A percentile compares a stretch with the other conserved stretches of the same genome.
These are phyloP conservation scores for Prolemur simus DNA, from an alignment of 2,113 vertebrate species.

Conservation along the genomic window DNA sequence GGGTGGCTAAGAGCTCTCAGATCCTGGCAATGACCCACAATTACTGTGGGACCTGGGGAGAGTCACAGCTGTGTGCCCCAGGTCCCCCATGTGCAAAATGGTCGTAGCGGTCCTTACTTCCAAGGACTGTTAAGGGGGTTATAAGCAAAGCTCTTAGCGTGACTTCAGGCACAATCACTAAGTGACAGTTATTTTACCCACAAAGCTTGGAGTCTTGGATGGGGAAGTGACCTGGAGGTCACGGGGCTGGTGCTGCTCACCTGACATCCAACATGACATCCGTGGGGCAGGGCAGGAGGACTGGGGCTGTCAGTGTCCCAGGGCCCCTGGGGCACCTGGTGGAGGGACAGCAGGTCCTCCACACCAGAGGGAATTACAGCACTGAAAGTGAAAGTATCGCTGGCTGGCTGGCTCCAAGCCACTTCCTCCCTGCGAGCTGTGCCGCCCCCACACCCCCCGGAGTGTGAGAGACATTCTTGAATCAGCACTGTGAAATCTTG, in stretches of 20 bases:
- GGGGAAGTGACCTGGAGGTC: background rate
- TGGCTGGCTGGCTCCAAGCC: background rate
- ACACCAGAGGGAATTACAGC: background rate
- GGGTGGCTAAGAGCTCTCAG: background rate
- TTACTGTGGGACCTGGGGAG: too few relatives aligned
- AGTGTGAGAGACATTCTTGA: background rate
- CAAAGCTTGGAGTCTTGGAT: background rate
- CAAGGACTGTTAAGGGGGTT: background rate
- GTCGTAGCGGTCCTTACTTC: background rate
- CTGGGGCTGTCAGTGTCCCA: rapidly evolving
- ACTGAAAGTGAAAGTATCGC: slow-evolving; percentile 40
- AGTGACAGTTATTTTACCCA: background rate
- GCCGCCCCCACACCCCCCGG: background rate
- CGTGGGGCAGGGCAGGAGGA: background rate
- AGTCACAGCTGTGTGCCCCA: background rate
- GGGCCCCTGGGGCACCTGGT: background rate
- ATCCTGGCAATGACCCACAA: rapidly evolving
- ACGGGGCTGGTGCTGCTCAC: background rate
- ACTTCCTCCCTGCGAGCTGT: background rate
- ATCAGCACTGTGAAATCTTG: slow-evolving; percentile 24
- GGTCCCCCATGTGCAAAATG: background rate
- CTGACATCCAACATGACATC: rapidly evolving
- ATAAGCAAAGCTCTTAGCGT: background rate
- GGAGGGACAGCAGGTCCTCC: background rate
- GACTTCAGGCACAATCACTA: background rate